Evolutionary conservation across 2,888 invertebrate genomes (phyloP).

Genomic region (Drosophila tripunctata): DNA sequence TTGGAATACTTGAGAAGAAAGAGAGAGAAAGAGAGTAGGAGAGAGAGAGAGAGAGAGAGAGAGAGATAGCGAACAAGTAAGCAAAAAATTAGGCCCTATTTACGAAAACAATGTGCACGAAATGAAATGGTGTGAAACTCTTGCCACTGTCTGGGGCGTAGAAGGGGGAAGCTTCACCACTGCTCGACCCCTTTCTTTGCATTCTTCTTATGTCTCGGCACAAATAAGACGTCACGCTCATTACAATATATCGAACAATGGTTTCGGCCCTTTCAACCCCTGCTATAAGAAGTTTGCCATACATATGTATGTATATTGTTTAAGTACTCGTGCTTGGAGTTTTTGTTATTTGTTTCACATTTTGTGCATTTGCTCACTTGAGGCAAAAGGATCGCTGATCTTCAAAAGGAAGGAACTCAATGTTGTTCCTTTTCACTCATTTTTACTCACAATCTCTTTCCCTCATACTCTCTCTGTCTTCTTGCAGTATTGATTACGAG

Average conservation of each 20-base stretch:
- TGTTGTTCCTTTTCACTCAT: background rate
- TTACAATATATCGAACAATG: slow-evolving; percentile 61
- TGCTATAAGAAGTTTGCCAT: slow-evolving; percentile 12
- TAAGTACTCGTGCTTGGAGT: slow-evolving; percentile 28
- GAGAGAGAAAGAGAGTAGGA: slow-evolving; percentile 8
- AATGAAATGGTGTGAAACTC: slow-evolving; percentile 65
- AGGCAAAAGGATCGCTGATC: slow-evolving; percentile 57
- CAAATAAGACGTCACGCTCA: slow-evolving; percentile 70
- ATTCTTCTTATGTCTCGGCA: slow-evolving; percentile 45
- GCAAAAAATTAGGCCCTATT: slow-evolving; percentile 63
- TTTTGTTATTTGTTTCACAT: slow-evolving; percentile 77
- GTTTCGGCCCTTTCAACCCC: slow-evolving; percentile 25
- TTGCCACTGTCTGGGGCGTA: slow-evolving; percentile 15
- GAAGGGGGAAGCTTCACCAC: slow-evolving; percentile 10
- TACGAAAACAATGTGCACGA: slow-evolving; percentile 59
- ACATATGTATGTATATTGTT: too few species aligned
- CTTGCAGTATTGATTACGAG: slow-evolving; percentile 65
- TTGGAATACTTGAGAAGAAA: slow-evolving; percentile 43
- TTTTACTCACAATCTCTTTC: background rate
- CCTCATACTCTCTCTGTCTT: background rate
- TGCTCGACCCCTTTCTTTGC: slow-evolving; percentile 27
- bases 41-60: slow-evolving; percentile 1
- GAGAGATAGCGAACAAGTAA: slow-evolving; percentile 33
- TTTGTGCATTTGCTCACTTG: slow-evolving; percentile 68
- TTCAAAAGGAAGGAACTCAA: slow-evolving; percentile 41